These are phyloP conservation scores for Haemorhous mexicanus DNA, from an alignment of 2,113 vertebrate species.

Conservation along the genomic window DNA sequence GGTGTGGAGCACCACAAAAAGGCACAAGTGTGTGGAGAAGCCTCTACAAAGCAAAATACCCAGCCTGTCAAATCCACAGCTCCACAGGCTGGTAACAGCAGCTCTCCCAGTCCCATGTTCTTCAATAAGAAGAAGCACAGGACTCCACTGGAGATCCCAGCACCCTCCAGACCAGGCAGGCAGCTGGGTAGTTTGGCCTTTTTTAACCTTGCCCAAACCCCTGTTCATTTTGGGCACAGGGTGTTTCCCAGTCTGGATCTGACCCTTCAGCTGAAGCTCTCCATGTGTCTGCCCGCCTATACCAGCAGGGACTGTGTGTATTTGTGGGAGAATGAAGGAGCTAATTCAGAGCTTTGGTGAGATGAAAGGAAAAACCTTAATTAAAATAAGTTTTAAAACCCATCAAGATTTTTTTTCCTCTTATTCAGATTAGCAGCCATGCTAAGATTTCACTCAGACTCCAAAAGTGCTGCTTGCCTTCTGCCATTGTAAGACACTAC, in stretches of 20 bases:
- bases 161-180: not conserved
- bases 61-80: rapidly evolving
- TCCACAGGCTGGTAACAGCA: not conserved
- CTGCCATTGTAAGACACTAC: not conserved
- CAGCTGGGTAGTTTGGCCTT: not conserved
- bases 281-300: rapidly evolving
- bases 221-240: not conserved
- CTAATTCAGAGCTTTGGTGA: constrained; percentile 31
- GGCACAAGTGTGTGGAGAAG: rapidly evolving
- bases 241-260: not conserved
- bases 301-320: not conserved
- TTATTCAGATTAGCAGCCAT: constrained; percentile 45
- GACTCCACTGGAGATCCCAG: not conserved
- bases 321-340: constrained; percentile 16
- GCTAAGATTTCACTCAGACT: not conserved
- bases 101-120: not conserved
- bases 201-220: not conserved
- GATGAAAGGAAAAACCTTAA: constrained; percentile 56
- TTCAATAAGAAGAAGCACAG: not conserved
- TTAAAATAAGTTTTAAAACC: constrained; percentile 58
- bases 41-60: not conserved
- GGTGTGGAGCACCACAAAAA: not conserved
- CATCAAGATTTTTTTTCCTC: not conserved
- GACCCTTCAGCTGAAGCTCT: not conserved
- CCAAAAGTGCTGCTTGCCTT: not conserved